Conservation (phyloP, 2,888 invertebrate genomes). For the Noctua janthe region DNA sequence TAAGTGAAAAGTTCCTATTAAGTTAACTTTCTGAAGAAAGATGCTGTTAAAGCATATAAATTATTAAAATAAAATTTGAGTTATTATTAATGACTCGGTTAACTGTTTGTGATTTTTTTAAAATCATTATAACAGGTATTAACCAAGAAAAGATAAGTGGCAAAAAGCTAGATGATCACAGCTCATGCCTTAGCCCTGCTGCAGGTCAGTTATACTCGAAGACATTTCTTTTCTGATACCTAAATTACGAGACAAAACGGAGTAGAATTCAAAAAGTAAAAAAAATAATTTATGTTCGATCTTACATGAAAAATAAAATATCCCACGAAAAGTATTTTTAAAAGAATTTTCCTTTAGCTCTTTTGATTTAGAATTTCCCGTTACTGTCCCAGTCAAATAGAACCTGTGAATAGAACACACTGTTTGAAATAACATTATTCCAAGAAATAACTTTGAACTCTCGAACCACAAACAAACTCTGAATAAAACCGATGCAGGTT, state of each 20-base stretch:
- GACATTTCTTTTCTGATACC: neutral
- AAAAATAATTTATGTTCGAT: neutral
- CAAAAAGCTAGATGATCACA: too few relatives aligned
- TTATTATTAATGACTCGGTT: too few relatives aligned
- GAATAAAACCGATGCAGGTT: neutral
- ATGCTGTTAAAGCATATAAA: too few relatives aligned
- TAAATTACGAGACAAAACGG: neutral
- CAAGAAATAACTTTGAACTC: slow-evolving; percentile 10
- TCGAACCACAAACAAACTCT: neutral
- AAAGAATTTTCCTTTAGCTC: slow-evolving; percentile 20
- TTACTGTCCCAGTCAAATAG: slow-evolving; percentile 11
- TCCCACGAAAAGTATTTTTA: neutral
- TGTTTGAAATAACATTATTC: neutral
- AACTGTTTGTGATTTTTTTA: too few relatives aligned
- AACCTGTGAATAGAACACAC: neutral
- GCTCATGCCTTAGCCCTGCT: neutral
- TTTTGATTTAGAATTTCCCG: slow-evolving; percentile 13
- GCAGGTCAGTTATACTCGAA: neutral
- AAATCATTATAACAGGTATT: too few relatives aligned
- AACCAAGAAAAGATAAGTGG: neutral
- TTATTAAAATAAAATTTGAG: too few relatives aligned
- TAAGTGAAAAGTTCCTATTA: too few relatives aligned
- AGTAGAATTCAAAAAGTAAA: neutral
- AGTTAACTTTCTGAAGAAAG: too few relatives aligned
- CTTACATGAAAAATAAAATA: neutral